A percentile compares a stretch with the other conserved stretches of the same genome.
Evolutionary conservation across 1,140 invertebrate species (phyloP).

Genomic region (Phortica variegata): DNA sequence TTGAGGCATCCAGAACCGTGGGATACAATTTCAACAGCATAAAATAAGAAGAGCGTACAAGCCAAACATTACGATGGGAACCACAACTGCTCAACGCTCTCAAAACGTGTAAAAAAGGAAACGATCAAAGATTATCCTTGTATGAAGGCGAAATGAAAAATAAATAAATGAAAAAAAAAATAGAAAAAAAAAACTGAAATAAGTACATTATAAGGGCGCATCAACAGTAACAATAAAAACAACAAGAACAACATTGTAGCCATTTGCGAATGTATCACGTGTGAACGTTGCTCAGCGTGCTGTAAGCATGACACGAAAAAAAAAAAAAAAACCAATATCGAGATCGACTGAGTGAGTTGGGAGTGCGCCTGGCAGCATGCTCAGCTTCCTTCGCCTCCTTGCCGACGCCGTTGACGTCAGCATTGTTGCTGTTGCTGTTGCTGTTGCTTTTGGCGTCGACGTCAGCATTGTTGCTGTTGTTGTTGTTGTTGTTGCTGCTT

Average conservation of each 20-base stretch:
- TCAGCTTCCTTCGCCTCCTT: too few species aligned
- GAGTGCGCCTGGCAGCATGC: too few species aligned
- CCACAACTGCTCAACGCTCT: slow-evolving; percentile 55
- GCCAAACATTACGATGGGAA: slow-evolving; percentile 54
- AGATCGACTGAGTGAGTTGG: too few species aligned
- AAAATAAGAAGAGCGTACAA: slow-evolving; percentile 19
- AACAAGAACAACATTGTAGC: slow-evolving; percentile 15
- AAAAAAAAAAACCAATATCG: too few species aligned
- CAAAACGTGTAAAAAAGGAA: slow-evolving; percentile 35
- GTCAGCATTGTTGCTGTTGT: slow-evolving; percentile 11
- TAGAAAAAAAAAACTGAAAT: too few species aligned
- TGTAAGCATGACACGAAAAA: slow-evolving; percentile 45
- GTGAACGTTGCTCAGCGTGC: slow-evolving; percentile 3
- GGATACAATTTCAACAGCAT: slow-evolving; percentile 48
- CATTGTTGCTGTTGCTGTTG: slow-evolving; percentile 14
- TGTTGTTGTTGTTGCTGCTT: slow-evolving; percentile 13
- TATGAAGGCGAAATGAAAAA: not conserved
- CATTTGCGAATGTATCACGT: not conserved
- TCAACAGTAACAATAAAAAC: slow-evolving; percentile 3
- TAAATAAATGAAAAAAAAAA: not conserved
- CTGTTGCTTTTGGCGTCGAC: slow-evolving; percentile 3
- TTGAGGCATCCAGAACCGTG: slow-evolving; percentile 33
- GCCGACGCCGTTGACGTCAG: slow-evolving; percentile 2
- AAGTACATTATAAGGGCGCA: too few species aligned
- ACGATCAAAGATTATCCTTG: not conserved